Evolutionary conservation across 2,888 invertebrate species (phyloP).

Genomic region (Fragum sueziense): DNA sequence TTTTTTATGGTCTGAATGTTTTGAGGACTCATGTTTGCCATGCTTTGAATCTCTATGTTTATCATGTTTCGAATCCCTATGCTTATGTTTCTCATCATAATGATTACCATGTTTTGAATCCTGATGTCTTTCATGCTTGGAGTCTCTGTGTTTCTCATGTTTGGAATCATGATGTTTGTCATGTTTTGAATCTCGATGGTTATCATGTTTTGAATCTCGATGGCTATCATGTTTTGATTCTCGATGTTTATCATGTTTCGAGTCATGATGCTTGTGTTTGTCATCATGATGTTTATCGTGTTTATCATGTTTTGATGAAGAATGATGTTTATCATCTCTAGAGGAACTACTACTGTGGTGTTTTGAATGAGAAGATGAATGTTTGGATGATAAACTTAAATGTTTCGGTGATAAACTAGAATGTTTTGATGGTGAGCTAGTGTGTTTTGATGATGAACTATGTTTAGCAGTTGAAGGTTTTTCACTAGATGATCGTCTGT

Average conservation of each 20-base stretch:
- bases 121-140: neutral
- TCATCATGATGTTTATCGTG: neutral
- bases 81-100: neutral
- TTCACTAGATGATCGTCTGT: neutral
- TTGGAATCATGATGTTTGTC: neutral
- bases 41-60: neutral
- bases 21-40: neutral
- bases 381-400: constrained; percentile 16
- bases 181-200: neutral
- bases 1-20: neutral
- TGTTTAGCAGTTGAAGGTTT: constrained; percentile 27
- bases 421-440: constrained; percentile 15
- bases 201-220: neutral
- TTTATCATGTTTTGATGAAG: constrained; percentile 12
- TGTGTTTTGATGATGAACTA: neutral
- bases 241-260: too few species aligned
- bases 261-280: too few species aligned
- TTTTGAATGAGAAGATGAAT: constrained; percentile 14
- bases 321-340: constrained; percentile 10
- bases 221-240: too few species aligned
- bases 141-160: neutral
- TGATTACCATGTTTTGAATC: neutral
- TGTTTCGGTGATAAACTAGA: constrained; percentile 24
- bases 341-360: constrained; percentile 8
- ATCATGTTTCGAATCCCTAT: constrained; percentile 4